Evolutionary conservation across 2,888 invertebrate genomes (phyloP).

Genomic region (Mesochorus sp.): DNA sequence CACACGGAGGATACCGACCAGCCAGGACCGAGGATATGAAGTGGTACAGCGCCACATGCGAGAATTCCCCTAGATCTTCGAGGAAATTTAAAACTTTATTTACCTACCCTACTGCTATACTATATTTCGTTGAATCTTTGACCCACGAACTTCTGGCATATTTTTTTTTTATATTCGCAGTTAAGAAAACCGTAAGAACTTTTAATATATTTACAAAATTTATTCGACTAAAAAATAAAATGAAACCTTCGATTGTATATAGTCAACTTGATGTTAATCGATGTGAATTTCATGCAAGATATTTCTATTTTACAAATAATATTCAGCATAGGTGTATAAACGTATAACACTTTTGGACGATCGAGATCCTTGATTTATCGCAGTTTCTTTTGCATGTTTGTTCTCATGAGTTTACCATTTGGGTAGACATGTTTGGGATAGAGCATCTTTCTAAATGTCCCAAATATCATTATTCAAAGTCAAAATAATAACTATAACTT

Average conservation of each 20-base stretch:
- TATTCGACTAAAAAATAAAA: not conserved
- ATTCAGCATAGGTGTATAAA: too few species aligned
- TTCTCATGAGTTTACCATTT: not conserved
- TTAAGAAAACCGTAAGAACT: too few species aligned
- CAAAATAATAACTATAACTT: conserved; percentile 54
- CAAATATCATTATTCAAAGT: conserved; percentile 55
- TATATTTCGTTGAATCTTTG: not conserved
- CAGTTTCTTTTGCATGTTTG: not conserved
- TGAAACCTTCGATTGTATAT: too few species aligned
- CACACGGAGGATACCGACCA: conserved; percentile 6
- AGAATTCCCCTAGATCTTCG: not conserved
- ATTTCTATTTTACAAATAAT: too few species aligned
- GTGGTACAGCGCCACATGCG: not conserved
- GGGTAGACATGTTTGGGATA: not conserved
- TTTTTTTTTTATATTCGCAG: not conserved
- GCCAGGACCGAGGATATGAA: not conserved
- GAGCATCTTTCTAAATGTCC: conserved; percentile 10
- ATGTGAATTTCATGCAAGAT: too few species aligned
- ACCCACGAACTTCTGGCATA: not conserved
- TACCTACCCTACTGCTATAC: conserved; percentile 63
- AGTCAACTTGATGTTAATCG: too few species aligned
- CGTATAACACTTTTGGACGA: too few species aligned
- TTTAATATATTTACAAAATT: too few species aligned
- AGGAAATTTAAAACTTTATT: conserved; percentile 80
- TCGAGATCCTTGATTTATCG: too few species aligned